Conservation (phyloP, 2,113 vertebrate genomes). For the Dipodomys ordii region DNA sequence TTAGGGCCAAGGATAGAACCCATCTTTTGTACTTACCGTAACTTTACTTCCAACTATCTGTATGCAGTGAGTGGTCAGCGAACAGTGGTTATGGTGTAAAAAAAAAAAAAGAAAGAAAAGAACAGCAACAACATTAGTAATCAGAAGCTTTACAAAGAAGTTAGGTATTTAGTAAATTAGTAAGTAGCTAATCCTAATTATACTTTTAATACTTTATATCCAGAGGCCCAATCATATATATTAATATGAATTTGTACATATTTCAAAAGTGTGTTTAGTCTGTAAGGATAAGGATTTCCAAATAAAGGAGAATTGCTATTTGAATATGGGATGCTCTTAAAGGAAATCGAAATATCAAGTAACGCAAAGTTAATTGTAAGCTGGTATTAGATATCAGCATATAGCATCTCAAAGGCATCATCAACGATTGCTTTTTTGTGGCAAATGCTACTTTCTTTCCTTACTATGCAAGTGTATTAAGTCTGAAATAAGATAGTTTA, state of each 20-base stretch:
- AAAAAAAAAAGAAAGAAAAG: slow-evolving; percentile 86
- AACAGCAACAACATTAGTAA: slow-evolving; percentile 95
- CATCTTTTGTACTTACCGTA: slow-evolving; percentile 93
- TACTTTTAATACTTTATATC: slow-evolving; percentile 42
- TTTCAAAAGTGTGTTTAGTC: slow-evolving; percentile 44
- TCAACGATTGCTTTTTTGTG: not conserved
- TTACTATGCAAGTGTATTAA: not conserved
- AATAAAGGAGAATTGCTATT: slow-evolving; percentile 39
- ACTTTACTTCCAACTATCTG: slow-evolving; percentile 99
- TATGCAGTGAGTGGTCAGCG: slow-evolving; percentile 94
- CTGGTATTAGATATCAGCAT: not conserved
- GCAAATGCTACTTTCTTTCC: not conserved
- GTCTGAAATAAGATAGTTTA: slow-evolving; percentile 34
- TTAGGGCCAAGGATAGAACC: slow-evolving; percentile 66
- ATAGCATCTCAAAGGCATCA: slow-evolving; percentile 32
- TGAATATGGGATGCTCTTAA: not conserved
- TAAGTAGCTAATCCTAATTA: slow-evolving; percentile 52
- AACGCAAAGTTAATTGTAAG: slow-evolving; percentile 38
- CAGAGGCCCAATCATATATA: slow-evolving; percentile 34
- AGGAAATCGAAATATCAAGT: slow-evolving; percentile 40
- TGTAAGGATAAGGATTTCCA: slow-evolving; percentile 10
- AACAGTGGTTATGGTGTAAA: slow-evolving; percentile 95
- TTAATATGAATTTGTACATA: slow-evolving; percentile 56
- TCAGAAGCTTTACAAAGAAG: slow-evolving; percentile 86
- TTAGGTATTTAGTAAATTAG: slow-evolving; percentile 88